These are phyloP conservation scores for Pangasianodon gigas DNA, from an alignment of 2,113 vertebrate genomes.

Conservation along the genomic window DNA sequence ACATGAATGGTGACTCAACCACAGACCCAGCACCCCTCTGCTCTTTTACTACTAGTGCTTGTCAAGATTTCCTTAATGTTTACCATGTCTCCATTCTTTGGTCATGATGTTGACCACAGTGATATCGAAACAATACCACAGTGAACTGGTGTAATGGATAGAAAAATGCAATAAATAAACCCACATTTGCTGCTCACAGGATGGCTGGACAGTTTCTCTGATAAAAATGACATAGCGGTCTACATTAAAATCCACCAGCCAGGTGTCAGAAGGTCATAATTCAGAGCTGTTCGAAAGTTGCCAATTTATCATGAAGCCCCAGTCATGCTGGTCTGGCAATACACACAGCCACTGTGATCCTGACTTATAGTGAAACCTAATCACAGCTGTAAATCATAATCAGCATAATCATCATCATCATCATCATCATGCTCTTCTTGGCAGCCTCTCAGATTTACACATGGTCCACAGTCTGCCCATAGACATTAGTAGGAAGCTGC, in stretches of 20 bases:
- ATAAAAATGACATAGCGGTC: neutral
- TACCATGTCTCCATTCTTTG: slow-evolving; percentile 13
- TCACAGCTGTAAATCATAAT: neutral
- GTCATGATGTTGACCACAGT: slow-evolving; percentile 4
- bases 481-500: neutral
- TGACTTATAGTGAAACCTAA: slow-evolving; percentile 10
- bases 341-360: neutral
- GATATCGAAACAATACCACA: neutral
- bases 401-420: neutral
- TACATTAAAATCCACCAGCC: neutral
- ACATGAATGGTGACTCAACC: neutral
- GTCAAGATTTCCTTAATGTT: slow-evolving; percentile 2
- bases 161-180: slow-evolving; percentile 18
- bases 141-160: slow-evolving; percentile 9
- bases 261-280: neutral
- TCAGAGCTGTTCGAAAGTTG: neutral
- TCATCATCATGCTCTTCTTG: neutral
- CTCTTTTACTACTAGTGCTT: neutral
- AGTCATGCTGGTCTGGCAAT: neutral
- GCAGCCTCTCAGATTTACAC: neutral
- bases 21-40: neutral
- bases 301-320: neutral
- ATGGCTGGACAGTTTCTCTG: neutral
- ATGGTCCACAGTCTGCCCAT: neutral
- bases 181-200: neutral